These are phyloP conservation scores for Mystacornis crossleyi DNA, from an alignment of 2,113 vertebrate genomes.

Conservation along the genomic window DNA sequence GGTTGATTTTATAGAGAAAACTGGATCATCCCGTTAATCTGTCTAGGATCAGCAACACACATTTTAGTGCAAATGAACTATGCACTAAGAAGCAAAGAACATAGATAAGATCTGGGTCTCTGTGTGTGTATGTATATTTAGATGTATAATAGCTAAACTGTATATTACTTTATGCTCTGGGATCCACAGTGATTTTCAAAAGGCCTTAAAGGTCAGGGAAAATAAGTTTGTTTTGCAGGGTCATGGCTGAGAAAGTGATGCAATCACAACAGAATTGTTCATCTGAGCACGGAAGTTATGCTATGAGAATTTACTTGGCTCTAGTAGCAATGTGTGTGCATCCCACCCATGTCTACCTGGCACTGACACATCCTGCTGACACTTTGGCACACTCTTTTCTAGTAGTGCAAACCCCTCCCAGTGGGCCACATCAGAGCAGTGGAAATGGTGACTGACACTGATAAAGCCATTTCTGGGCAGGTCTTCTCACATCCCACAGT, in stretches of 20 bases:
- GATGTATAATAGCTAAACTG: background rate
- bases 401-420: background rate
- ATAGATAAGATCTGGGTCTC: background rate
- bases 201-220: background rate
- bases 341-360: background rate
- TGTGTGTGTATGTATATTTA: background rate
- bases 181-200: background rate
- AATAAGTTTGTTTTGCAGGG: background rate
- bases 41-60: background rate
- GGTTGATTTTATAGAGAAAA: background rate
- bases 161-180: background rate
- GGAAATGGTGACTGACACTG: background rate
- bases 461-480: background rate
- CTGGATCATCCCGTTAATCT: background rate
- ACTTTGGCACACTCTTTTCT: background rate
- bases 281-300: background rate
- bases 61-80: background rate
- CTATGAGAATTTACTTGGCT: background rate
- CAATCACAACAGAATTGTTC: background rate
- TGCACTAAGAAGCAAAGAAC: background rate
- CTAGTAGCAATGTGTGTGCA: background rate
- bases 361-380: background rate
- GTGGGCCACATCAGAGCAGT: background rate
- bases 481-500: background rate
- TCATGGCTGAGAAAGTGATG: background rate